These are phyloP conservation scores for Neuroterus valhalla DNA, from an alignment of 1,140 invertebrate genomes.

Conservation along the genomic window DNA sequence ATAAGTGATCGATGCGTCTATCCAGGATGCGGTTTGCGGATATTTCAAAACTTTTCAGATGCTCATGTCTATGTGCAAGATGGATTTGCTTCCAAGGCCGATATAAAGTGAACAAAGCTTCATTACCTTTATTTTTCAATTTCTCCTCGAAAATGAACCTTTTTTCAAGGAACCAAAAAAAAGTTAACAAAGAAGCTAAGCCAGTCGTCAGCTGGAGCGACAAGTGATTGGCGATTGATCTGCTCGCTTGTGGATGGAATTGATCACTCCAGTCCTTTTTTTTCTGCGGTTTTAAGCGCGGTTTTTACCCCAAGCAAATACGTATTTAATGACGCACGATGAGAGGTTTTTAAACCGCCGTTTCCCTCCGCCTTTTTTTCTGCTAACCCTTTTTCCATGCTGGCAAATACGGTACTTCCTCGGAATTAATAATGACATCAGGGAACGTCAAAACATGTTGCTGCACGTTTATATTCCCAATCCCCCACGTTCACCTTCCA, in stretches of 20 bases:
- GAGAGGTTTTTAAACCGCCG: background rate
- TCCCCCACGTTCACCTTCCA: too few species aligned
- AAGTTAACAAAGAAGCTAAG: conserved; percentile 40
- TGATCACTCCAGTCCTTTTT: background rate
- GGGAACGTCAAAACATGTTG: too few species aligned
- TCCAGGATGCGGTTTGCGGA: conserved; percentile 47
- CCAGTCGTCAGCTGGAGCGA: conserved; percentile 29
- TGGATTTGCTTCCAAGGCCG: background rate
- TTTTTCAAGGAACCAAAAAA: background rate
- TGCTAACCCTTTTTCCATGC: background rate
- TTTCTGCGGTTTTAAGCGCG: background rate
- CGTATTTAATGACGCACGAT: background rate
- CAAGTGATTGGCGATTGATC: background rate
- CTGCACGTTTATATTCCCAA: too few species aligned
- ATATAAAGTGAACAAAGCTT: conserved; percentile 32
- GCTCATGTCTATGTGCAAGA: conserved; percentile 34
- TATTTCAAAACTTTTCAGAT: conserved; percentile 43
- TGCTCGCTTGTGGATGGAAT: background rate
- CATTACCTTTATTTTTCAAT: too few species aligned
- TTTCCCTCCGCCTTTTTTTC: background rate
- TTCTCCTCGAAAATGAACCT: too few species aligned
- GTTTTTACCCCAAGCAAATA: conserved; percentile 5
- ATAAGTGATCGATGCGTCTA: conserved; percentile 60
- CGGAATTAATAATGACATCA: too few species aligned
- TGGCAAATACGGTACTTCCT: too few species aligned